These are phyloP conservation scores for Ptilodon capucinus DNA, from an alignment of 2,888 invertebrate species.

Conservation along the genomic window DNA sequence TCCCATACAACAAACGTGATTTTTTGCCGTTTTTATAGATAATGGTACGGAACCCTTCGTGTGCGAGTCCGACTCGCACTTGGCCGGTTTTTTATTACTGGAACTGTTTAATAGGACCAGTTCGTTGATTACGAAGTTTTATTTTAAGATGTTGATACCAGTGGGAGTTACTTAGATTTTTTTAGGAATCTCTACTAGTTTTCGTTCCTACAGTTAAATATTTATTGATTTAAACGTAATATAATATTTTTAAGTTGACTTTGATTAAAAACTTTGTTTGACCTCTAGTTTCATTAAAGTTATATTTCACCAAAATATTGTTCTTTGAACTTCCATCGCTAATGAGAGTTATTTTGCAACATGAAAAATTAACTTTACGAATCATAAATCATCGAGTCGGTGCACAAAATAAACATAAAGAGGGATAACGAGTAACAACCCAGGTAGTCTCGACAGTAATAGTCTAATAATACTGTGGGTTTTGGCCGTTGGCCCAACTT, in stretches of 20 bases:
- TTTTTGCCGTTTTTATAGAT: too few species aligned
- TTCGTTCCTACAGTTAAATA: too few species aligned
- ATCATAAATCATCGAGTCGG: constrained; percentile 34
- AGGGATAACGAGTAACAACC: constrained; percentile 19
- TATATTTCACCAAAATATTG: not conserved
- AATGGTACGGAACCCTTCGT: too few species aligned
- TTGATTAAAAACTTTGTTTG: too few species aligned
- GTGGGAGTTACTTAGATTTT: too few species aligned
- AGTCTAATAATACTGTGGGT: constrained; percentile 73
- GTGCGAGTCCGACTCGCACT: too few species aligned
- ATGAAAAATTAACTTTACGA: constrained; percentile 16
- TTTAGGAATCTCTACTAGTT: not conserved
- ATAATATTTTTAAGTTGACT: not conserved
- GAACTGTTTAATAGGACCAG: too few species aligned
- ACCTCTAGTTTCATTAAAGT: not conserved
- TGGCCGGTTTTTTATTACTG: too few species aligned
- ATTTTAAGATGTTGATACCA: too few species aligned
- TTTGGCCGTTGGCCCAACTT: constrained; percentile 68
- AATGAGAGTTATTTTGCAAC: constrained; percentile 7
- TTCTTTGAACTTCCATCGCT: not conserved
- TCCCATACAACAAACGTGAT: too few species aligned
- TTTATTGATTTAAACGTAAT: not conserved
- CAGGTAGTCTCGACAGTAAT: constrained; percentile 71
- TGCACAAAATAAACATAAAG: constrained; percentile 37
- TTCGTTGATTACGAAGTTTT: too few species aligned